Conservation (phyloP, 2,888 invertebrate genomes). For the Cephus pygmeus region DNA sequence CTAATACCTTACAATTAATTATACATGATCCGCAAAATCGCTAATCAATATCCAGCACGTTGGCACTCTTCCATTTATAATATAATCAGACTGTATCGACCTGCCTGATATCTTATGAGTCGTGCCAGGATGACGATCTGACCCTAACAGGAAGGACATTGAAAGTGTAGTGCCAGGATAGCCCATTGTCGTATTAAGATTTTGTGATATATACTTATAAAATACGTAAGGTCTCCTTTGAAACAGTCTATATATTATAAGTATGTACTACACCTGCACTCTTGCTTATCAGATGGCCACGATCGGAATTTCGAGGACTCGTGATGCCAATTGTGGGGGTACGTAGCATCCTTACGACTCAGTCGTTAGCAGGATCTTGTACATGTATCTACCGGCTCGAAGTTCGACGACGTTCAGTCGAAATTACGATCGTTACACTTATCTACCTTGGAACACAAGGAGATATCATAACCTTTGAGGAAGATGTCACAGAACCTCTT, state of each 20-base stretch:
- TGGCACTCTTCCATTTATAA: background rate
- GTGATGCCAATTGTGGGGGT: background rate
- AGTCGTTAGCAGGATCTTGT: background rate
- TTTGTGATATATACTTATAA: background rate
- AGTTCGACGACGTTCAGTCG: background rate
- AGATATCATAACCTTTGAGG: background rate
- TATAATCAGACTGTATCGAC: background rate
- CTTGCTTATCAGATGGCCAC: background rate
- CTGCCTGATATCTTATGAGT: background rate
- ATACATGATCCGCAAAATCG: conserved; percentile 16
- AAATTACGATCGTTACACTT: background rate
- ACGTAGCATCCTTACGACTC: background rate
- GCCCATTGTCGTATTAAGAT: background rate
- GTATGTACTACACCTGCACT: background rate
- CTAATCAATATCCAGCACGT: background rate
- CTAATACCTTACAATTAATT: conserved; percentile 38
- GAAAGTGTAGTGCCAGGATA: background rate
- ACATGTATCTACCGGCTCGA: background rate
- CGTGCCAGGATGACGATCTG: background rate
- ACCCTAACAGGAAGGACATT: background rate
- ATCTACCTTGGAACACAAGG: background rate
- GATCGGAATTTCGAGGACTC: background rate
- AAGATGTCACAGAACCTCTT: background rate
- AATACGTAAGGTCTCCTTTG: background rate
- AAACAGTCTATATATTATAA: background rate